Evolutionary conservation across 1,140 invertebrate species (phyloP).

Genomic region (Temnothorax longispinosus): DNA sequence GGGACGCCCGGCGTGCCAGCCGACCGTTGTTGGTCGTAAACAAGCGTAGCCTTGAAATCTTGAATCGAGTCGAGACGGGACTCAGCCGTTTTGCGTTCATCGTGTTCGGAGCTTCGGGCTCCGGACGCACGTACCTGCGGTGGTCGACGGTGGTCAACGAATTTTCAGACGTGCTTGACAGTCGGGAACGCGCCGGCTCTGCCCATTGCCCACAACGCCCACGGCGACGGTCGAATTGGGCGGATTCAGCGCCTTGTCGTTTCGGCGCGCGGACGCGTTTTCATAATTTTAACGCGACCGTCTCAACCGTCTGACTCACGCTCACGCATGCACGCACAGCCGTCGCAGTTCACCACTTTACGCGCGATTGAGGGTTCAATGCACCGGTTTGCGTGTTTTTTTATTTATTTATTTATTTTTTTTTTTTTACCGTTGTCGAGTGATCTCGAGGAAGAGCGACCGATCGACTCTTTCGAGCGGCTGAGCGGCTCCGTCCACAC

Average conservation of each 20-base stretch:
- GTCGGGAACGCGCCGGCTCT: background rate
- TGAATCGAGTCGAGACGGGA: too few relatives aligned
- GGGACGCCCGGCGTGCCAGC: too few relatives aligned
- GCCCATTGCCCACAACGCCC: background rate
- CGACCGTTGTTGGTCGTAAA: background rate
- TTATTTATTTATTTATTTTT: background rate
- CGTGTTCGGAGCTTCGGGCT: too few relatives aligned
- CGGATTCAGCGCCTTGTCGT: background rate
- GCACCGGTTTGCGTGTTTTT: background rate
- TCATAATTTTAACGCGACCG: slow-evolving; percentile 11
- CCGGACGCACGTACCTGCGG: background rate
- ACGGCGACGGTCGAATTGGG: background rate
- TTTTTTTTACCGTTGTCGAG: background rate
- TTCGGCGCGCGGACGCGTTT: background rate
- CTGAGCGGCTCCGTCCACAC: too few relatives aligned
- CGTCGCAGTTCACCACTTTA: background rate
- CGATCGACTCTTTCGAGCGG: background rate
- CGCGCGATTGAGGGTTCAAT: background rate
- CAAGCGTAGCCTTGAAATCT: too few relatives aligned
- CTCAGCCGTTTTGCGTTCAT: too few relatives aligned
- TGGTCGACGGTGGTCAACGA: background rate
- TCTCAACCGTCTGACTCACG: background rate
- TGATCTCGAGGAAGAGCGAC: background rate
- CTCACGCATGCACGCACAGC: background rate
- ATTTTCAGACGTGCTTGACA: background rate